Base-by-base conservation (phyloP, 2,888 invertebrate species). In the Cabera pusaria region DNA sequence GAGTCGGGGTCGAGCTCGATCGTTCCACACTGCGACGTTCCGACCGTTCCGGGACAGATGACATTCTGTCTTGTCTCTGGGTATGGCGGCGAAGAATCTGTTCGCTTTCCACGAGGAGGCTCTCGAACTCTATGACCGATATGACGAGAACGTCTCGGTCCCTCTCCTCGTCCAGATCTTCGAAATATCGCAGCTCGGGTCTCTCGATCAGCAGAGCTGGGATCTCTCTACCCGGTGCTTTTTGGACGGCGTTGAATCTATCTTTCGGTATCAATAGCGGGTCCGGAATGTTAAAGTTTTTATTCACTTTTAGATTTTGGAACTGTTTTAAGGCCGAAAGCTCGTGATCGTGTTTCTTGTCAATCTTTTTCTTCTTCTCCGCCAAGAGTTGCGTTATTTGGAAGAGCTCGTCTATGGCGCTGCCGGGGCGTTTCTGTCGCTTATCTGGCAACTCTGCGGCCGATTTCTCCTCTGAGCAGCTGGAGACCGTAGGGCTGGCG, bases 201-300 rank as follows among this genome's bases (percentile, higher is more conserved):
- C 94, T 84, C 36, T 93, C 91, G 42, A 92, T 90, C 17, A 95
- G 72, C 23, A 96, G 79, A 29, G 93, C 91, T 0, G 95, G 95
- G 44, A 96, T 95, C 85, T 96, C 96, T 31, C 90, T 90, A 1
- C 91, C 94, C 0, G 96, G 96, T 2, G 93, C 91, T 1, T 92
- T 91, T 10, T 96, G 83, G 18, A 96, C 92, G 8, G 91, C 90
- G 31, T 93, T 92, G 26, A 96, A 77, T 58, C 92, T 91, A 60
- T 94, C 93, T 76, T 94, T 93, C 29, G 96, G 96, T 45, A 96
- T 93, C 43, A 96, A 75, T 59, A 96, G 88, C 5, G 96, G 96
- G 86, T 96, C 95, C 21, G 96, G 96, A 64, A 96, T 92, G 68
- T 93, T 91, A 62, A 93, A 91, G 49, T 92, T 92, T 3, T 92